phyloP scores from a whole-genome alignment of 2,888 invertebrate species.

The Drosophila mimetica region DNA sequence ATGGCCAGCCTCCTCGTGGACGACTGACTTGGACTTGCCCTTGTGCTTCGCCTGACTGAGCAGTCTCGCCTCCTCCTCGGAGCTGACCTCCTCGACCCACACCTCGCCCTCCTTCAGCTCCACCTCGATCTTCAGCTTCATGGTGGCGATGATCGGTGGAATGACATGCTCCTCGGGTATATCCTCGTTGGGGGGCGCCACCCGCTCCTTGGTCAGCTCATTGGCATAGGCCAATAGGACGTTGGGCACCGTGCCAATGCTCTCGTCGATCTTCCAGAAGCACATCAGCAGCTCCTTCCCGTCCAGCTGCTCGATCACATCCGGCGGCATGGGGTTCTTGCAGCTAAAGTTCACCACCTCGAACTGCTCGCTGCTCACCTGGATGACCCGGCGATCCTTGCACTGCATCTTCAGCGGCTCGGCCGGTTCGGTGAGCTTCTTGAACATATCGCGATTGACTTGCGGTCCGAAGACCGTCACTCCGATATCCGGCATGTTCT shows the following conservation, averaged over 20 bases:
- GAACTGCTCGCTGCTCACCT: constrained; percentile 73
- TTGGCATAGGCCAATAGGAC: constrained; percentile 71
- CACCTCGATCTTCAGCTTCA: constrained; percentile 74
- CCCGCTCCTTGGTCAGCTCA: constrained; percentile 72
- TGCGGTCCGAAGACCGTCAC: constrained; percentile 84
- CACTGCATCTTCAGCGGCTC: constrained; percentile 81
- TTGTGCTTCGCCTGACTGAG: constrained; percentile 27
- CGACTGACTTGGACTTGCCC: constrained; percentile 39
- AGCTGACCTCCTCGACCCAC: constrained; percentile 66
- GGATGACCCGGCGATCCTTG: constrained; percentile 81
- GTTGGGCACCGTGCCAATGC: constrained; percentile 66
- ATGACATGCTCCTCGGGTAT: constrained; percentile 60
- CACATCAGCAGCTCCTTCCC: constrained; percentile 82
- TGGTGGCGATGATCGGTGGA: constrained; percentile 75
- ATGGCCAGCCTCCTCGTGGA: constrained; percentile 24
- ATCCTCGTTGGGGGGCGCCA: constrained; percentile 68
- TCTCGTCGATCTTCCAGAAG: constrained; percentile 82
- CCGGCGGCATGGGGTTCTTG: constrained; percentile 79
- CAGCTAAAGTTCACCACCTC: constrained; percentile 80
- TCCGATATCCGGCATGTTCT: constrained; percentile 81
- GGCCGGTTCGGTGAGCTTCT: constrained; percentile 82
- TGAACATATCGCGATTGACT: constrained; percentile 82
- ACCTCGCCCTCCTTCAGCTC: constrained; percentile 69
- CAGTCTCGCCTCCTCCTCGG: constrained; percentile 47
- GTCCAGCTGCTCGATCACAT: constrained; percentile 79